Percentiles rank a stretch among this genome's conserved stretches.
Conservation (phyloP, 2,113 vertebrate genomes). For the Lepisosteus oculatus region DNA sequence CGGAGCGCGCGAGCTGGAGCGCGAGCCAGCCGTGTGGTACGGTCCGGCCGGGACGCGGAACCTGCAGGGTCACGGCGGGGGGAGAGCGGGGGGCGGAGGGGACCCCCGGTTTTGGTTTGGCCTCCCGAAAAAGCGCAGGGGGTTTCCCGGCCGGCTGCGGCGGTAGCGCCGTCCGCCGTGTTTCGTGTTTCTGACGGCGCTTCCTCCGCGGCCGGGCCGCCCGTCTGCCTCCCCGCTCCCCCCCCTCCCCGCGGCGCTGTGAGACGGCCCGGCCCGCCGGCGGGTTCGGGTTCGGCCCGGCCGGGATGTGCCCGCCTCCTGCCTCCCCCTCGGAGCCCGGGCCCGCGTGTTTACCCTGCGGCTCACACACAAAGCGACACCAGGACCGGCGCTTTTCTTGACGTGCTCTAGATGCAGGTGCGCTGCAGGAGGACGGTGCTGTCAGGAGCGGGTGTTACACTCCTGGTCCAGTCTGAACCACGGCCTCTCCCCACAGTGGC, state of each 20-base stretch:
- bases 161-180: not conserved
- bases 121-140: not conserved
- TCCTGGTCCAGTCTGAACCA: too few relatives aligned
- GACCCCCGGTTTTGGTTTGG: not conserved
- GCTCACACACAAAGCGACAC: too few relatives aligned
- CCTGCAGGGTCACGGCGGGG: slow-evolving; percentile 68
- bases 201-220: slow-evolving; percentile 27
- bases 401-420: too few relatives aligned
- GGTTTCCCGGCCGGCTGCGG: slow-evolving; percentile 4
- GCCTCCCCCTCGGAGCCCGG: too few relatives aligned
- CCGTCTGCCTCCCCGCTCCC: slow-evolving; percentile 28
- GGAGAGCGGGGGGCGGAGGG: slow-evolving; percentile 27
- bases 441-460: too few relatives aligned
- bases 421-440: too few relatives aligned
- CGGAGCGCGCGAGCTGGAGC: too few relatives aligned
- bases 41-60: slow-evolving; percentile 74
- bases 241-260: slow-evolving; percentile 53
- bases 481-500: too few relatives aligned
- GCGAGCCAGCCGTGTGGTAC: slow-evolving; percentile 56
- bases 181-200: slow-evolving; percentile 34
- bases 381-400: not conserved
- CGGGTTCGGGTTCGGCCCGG: not conserved
- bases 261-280: slow-evolving; percentile 42
- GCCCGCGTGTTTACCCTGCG: too few relatives aligned
- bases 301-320: not conserved